These are phyloP conservation scores for Eudemis profundana DNA, from an alignment of 2,888 invertebrate species.

Conservation along the genomic window DNA sequence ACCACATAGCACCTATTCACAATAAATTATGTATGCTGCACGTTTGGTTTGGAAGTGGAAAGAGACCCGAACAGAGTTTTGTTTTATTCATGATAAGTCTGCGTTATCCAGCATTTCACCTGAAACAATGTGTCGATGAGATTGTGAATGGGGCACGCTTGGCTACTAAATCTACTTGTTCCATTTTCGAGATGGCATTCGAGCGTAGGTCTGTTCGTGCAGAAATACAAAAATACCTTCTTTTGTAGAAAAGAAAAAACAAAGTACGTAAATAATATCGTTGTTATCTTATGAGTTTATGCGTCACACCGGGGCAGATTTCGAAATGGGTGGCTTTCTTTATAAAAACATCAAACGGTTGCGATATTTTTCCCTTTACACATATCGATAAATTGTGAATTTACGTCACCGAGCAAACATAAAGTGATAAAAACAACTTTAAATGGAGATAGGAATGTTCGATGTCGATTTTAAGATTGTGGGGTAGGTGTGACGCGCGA, in stretches of 20 bases:
- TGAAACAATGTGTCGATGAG: constrained; percentile 24
- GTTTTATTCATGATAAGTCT: constrained; percentile 36
- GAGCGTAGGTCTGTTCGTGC: not conserved
- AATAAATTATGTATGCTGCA: constrained; percentile 3
- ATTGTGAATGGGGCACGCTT: constrained; percentile 24
- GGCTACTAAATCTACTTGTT: constrained; percentile 26
- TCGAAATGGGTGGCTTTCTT: not conserved
- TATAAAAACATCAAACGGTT: not conserved
- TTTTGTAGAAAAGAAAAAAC: not conserved
- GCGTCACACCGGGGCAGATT: not conserved
- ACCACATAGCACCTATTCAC: not conserved
- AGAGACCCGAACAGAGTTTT: not conserved
- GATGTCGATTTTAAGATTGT: constrained; percentile 67
- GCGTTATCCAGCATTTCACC: constrained; percentile 13
- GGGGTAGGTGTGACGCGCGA: constrained; percentile 71
- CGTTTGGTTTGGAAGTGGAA: constrained; percentile 6
- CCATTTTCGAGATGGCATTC: constrained; percentile 32
- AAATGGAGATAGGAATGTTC: not conserved
- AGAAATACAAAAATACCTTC: constrained; percentile 1
- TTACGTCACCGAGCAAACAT: not conserved
- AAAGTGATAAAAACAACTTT: not conserved
- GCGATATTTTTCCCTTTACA: not conserved
- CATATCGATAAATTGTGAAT: no score
- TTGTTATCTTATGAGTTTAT: not conserved
- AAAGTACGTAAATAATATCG: constrained; percentile 1